These are phyloP conservation scores for Sinopyrophorus schimmeli DNA, from an alignment of 2,888 invertebrate genomes.

Conservation along the genomic window DNA sequence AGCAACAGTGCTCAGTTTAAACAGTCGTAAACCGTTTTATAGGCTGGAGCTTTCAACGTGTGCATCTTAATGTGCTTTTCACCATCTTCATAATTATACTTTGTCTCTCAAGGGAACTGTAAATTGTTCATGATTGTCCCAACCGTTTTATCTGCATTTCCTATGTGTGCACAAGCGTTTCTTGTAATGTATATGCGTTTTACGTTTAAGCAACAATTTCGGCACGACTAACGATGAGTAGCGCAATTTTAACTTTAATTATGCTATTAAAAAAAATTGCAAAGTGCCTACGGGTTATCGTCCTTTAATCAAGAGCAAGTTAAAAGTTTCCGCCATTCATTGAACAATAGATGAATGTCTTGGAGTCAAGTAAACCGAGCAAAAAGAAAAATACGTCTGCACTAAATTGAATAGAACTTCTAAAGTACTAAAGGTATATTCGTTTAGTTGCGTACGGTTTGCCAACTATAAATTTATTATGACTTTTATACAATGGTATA, in stretches of 20 bases:
- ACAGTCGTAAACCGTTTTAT: slow-evolving; percentile 54
- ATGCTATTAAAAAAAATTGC: slow-evolving; percentile 5
- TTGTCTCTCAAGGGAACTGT: slow-evolving; percentile 48
- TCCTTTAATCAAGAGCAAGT: slow-evolving; percentile 51
- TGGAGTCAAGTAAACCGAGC: slow-evolving; percentile 45
- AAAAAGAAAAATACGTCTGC: slow-evolving; percentile 46
- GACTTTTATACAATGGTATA: slow-evolving; percentile 35
- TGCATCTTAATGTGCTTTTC: slow-evolving; percentile 50
- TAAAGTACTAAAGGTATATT: slow-evolving; percentile 40
- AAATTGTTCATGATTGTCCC: slow-evolving; percentile 47
- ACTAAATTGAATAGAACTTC: slow-evolving; percentile 49
- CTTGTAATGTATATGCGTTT: too few relatives aligned
- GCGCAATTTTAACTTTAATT: too few relatives aligned
- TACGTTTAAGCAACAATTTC: too few relatives aligned
- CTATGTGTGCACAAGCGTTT: neutral
- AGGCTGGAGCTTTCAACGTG: slow-evolving; percentile 52
- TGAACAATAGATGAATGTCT: slow-evolving; percentile 49
- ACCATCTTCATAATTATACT: slow-evolving; percentile 52
- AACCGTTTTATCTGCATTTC: slow-evolving; percentile 23
- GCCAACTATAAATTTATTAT: slow-evolving; percentile 40
- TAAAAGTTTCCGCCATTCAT: slow-evolving; percentile 52
- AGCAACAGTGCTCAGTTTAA: slow-evolving; percentile 44
- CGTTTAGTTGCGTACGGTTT: slow-evolving; percentile 33
- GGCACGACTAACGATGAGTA: too few relatives aligned
- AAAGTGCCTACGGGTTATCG: slow-evolving; percentile 36